Conservation (phyloP, 2,113 vertebrate genomes). For the Romanogobio albipinnatus region DNA sequence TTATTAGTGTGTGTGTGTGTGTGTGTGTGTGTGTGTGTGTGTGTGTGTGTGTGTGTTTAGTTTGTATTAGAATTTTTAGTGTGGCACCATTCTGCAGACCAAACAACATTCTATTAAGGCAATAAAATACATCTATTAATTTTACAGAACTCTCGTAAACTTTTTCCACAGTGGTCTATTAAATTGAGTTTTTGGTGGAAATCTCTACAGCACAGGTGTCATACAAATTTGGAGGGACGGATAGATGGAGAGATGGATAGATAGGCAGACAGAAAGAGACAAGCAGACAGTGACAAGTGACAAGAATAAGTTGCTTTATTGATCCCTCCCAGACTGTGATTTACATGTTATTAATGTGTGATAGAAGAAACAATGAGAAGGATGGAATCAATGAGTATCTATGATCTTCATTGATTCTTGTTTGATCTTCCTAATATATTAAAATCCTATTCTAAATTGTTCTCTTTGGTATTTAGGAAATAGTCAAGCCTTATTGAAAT, state of each 20-base stretch:
- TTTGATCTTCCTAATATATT: neutral
- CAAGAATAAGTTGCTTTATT: conserved; percentile 19
- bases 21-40: conserved; percentile 17
- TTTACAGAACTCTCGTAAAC: neutral
- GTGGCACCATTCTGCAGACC: neutral
- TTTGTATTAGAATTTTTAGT: conserved; percentile 9
- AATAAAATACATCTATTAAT: conserved; percentile 1
- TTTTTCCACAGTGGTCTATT: neutral
- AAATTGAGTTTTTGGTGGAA: neutral
- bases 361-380: conserved; percentile 26
- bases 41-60: conserved; percentile 9
- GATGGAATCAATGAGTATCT: conserved; percentile 35
- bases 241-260: neutral
- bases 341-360: conserved; percentile 27
- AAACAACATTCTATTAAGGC: conserved; percentile 8
- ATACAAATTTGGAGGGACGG: neutral
- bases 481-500: neutral
- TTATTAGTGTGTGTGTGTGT: conserved; percentile 23
- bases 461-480: neutral
- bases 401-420: neutral
- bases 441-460: neutral
- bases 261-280: no score
- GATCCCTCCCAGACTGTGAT: conserved; percentile 39
- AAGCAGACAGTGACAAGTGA: neutral
- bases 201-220: neutral